These are phyloP conservation scores for Leucopsar rothschildi DNA, from an alignment of 2,113 vertebrate species.

Conservation along the genomic window DNA sequence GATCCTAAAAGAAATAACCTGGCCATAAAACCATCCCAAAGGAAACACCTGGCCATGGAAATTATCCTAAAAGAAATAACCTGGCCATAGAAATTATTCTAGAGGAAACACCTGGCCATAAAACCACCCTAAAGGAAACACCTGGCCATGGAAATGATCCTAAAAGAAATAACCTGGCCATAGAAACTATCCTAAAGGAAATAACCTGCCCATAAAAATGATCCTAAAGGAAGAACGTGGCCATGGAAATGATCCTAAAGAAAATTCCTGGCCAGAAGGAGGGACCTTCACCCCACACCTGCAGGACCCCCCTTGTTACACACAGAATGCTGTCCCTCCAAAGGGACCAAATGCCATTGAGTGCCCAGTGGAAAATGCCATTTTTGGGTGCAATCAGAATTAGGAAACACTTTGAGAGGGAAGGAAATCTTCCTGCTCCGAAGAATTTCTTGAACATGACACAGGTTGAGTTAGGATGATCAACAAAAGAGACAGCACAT, in stretches of 20 bases:
- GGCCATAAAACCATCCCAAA: not conserved
- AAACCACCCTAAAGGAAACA: not conserved
- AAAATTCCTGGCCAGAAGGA: fast-evolving
- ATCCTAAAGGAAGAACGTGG: not conserved
- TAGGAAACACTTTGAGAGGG: too few species aligned
- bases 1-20: too few species aligned
- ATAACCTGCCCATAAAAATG: fast-evolving
- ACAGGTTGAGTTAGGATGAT: too few species aligned
- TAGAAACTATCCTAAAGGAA: not conserved
- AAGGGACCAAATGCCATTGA: not conserved
- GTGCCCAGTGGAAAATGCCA: not conserved
- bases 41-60: too few species aligned
- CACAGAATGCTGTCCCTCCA: fast-evolving
- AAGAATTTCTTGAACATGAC: too few species aligned
- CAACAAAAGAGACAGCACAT: too few species aligned
- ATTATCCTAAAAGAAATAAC: too few species aligned
- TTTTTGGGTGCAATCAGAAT: not conserved
- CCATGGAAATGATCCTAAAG: fast-evolving
- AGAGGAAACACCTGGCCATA: not conserved
- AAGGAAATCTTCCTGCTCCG: too few species aligned
- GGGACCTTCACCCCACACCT: fast-evolving
- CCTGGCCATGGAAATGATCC: not conserved
- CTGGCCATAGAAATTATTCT: too few species aligned
- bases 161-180: not conserved
- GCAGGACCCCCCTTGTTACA: not conserved